Evolutionary conservation across 2,113 vertebrate species (phyloP).

Genomic region (Pelecanoides urinatrix): DNA sequence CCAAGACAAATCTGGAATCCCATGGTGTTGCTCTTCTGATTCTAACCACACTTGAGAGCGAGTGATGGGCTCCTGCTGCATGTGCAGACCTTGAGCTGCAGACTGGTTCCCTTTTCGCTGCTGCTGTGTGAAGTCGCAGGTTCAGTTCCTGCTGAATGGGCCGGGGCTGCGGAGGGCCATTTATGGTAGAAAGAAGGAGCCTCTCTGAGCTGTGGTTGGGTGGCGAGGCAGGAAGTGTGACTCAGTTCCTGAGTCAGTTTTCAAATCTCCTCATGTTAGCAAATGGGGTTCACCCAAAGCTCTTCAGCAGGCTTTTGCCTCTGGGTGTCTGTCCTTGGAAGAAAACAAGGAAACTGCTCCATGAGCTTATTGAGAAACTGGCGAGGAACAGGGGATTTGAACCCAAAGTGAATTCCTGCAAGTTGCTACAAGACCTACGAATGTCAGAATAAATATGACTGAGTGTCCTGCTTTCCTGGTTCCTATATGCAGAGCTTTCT

Average conservation of each 20-base stretch:
- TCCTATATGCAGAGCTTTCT: background rate
- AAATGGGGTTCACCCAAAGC: constrained; percentile 17
- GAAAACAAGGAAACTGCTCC: background rate
- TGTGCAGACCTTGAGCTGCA: background rate
- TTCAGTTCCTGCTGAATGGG: constrained; percentile 72
- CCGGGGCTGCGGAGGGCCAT: constrained; percentile 57
- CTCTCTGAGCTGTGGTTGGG: constrained; percentile 64
- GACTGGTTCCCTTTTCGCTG: constrained; percentile 6
- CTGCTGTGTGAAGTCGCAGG: constrained; percentile 35
- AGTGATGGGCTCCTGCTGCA: background rate
- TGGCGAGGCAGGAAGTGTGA: constrained; percentile 77
- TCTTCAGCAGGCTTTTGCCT: constrained; percentile 11
- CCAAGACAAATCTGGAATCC: background rate
- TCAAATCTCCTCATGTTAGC: constrained; percentile 51
- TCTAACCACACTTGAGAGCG: background rate
- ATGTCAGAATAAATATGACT: background rate
- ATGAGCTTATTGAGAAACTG: background rate
- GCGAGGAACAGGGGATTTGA: background rate
- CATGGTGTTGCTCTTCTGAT: background rate
- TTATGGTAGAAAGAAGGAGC: constrained; percentile 80
- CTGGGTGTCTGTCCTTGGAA: background rate
- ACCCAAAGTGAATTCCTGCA: background rate
- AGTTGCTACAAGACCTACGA: background rate
- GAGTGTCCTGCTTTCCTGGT: background rate
- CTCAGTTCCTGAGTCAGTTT: constrained; percentile 80